Percentiles rank a stretch among this genome's conserved stretches.
Conservation (phyloP, 2,888 invertebrate species). For the Drosophila conformis region DNA sequence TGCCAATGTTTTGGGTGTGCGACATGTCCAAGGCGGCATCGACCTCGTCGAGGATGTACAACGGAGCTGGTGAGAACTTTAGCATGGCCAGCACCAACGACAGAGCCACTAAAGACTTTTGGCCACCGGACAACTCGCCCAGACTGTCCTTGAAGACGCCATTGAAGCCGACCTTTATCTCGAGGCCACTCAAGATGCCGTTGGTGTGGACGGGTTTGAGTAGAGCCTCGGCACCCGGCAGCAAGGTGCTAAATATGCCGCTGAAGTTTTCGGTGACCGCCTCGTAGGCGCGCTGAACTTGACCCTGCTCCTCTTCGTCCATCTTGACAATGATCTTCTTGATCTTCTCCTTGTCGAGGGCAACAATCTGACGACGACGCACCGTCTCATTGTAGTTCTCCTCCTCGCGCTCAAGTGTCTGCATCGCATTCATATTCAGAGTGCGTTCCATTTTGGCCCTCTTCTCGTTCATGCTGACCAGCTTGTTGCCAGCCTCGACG, state of each 20-base stretch:
- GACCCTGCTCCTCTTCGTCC: slow-evolving; percentile 95
- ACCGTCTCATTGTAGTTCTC: slow-evolving; percentile 89
- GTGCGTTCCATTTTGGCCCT: slow-evolving; percentile 89
- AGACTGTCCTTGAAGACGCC: slow-evolving; percentile 98
- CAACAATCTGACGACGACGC: slow-evolving; percentile 90
- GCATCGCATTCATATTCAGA: slow-evolving; percentile 94
- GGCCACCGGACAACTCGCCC: slow-evolving; percentile 98
- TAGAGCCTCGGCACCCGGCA: slow-evolving; percentile 95
- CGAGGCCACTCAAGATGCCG: slow-evolving; percentile 91
- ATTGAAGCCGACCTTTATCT: slow-evolving; percentile 96
- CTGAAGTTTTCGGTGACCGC: slow-evolving; percentile 97
- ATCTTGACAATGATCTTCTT: slow-evolving; percentile 92
- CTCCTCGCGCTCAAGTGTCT: slow-evolving; percentile 93
- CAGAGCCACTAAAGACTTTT: slow-evolving; percentile 97
- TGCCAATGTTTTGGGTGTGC: slow-evolving; percentile 99
- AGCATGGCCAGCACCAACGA: slow-evolving; percentile 98
- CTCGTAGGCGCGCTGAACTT: slow-evolving; percentile 92
- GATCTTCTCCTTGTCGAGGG: slow-evolving; percentile 91
- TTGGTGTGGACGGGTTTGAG: slow-evolving; percentile 87
- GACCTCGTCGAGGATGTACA: slow-evolving; percentile 99
- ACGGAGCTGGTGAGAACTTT: slow-evolving; percentile 98
- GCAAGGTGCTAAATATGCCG: slow-evolving; percentile 95
- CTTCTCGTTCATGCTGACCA: slow-evolving; percentile 85
- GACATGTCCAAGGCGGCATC: slow-evolving; percentile 99
- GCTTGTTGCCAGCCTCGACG: slow-evolving; percentile 84